Base-by-base conservation (phyloP, 2,797 vertebrate genomes). In the Myiothlypis chrysogaster region DNA sequence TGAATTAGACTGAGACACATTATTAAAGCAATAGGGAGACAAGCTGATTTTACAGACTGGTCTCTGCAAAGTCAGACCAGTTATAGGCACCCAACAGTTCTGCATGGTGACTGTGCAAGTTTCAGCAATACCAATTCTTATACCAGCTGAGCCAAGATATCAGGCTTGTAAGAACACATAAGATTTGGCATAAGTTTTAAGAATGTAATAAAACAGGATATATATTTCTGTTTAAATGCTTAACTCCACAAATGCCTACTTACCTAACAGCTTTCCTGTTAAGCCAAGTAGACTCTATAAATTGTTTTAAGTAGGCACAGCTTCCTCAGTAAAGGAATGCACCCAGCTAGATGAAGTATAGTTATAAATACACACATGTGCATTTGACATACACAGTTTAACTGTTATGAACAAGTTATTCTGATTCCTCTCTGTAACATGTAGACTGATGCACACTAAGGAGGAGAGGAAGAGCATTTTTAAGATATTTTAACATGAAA, bases 171-270 rank as follows among this genome's bases (percentile, higher is more conserved):
- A 94, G 46, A 92, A 35, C 82, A 91, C 8, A 0, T 75, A 43
- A n/a, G 17, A 60, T 59, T 80, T 89, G 72, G 78, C 37, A 0
- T 20, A 55, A 53, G 39, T 77, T 87, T 87, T 82, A 87, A 79
- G 60, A 84, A 79, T 11, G 8, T 55, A 84, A 82, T 89, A 43
- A 80, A 94, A 25, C 17, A 81, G 55, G 39, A 59, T 81, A 47
- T 35, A 8, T 53, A 69, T 83, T 68, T 90, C 32, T 89, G 52
- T 66, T 91, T 59, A 85, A 95, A 83, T 76, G 34, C 30, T 89
- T 70, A 85, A 68, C 59, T 76, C 43, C 41, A 56, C 41, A 77
- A 82, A 90, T 10, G 23, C 56, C 24, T 41, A 39, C 47, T 75
- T 73, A 68, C 46, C 43, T 43, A 84, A 46, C 32, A 64, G 10